These are phyloP conservation scores for Nysson spinosus DNA, from an alignment of 2,888 invertebrate species.

Conservation along the genomic window DNA sequence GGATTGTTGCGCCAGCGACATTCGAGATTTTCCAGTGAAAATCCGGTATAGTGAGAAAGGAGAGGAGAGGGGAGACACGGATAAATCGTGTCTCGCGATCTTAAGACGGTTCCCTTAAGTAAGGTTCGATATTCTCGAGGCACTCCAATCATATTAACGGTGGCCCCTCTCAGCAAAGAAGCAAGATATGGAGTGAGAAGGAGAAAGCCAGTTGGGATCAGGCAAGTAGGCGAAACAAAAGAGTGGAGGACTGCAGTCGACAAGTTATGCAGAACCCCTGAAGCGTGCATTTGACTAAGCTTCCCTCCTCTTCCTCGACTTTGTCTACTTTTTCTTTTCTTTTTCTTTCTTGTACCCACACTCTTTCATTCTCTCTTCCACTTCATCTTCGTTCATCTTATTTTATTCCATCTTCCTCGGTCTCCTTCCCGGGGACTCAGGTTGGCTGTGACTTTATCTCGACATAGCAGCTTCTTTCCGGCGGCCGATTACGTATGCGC, in stretches of 20 bases:
- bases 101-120: slow-evolving; percentile 42
- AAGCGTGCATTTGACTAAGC: slow-evolving; percentile 73
- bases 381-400: slow-evolving; percentile 6
- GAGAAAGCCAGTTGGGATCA: slow-evolving; percentile 38
- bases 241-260: slow-evolving; percentile 68
- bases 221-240: slow-evolving; percentile 67
- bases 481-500: slow-evolving; percentile 70
- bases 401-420: slow-evolving; percentile 15
- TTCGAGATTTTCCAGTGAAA: slow-evolving; percentile 15
- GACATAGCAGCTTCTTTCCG: slow-evolving; percentile 63
- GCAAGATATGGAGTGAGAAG: slow-evolving; percentile 1
- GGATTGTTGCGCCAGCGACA: slow-evolving; percentile 7
- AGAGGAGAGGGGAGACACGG: slow-evolving; percentile 11
- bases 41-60: too few relatives aligned
- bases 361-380: neutral
- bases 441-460: slow-evolving; percentile 64
- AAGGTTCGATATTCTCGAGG: slow-evolving; percentile 37
- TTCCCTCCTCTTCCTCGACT: slow-evolving; percentile 36
- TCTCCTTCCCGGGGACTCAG: slow-evolving; percentile 13
- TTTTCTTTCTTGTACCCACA: slow-evolving; percentile 1
- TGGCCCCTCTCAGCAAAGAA: slow-evolving; percentile 3
- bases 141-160: slow-evolving; percentile 56
- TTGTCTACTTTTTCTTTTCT: neutral
- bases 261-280: slow-evolving; percentile 71
- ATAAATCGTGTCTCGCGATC: slow-evolving; percentile 42